phyloP scores from a whole-genome alignment of 2,797 vertebrate species.

The Gymnoscopelus braueri region DNA sequence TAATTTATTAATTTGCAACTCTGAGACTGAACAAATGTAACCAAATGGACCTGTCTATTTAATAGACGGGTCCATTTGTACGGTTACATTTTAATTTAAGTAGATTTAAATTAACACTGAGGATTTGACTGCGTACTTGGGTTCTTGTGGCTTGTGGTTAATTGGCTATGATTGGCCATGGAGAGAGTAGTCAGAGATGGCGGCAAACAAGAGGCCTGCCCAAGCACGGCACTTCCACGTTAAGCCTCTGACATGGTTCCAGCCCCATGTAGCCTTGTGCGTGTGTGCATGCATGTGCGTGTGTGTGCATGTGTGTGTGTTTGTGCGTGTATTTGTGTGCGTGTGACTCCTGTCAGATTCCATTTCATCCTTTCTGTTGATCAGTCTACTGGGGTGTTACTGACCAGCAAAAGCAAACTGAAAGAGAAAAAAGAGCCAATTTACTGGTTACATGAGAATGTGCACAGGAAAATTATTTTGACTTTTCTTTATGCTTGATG shows the following conservation, averaged over 20 bases:
- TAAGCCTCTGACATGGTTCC: constrained; percentile 11
- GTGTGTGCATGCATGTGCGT: not conserved
- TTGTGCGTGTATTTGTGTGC: not conserved
- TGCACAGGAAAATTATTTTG: no score
- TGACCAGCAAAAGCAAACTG: no score
- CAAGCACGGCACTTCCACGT: constrained; percentile 16
- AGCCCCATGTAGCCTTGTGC: constrained; percentile 2
- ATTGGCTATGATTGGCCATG: constrained; percentile 11
- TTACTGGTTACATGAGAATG: no score
- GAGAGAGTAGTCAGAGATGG: not conserved
- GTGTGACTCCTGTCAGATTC: constrained; percentile 30
- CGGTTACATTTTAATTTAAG: no score
- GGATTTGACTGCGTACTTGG: not conserved
- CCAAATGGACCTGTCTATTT: no score
- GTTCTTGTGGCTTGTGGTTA: constrained; percentile 19
- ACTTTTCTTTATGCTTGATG: no score
- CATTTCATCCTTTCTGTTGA: constrained; percentile 2
- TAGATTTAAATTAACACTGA: no score
- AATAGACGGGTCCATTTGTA: no score
- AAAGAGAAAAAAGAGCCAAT: no score
- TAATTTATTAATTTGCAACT: no score
- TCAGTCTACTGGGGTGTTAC: not conserved
- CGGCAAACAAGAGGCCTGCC: constrained; percentile 7
- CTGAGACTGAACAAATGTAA: constrained; percentile 1
- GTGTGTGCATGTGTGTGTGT: constrained; percentile 11